Base-by-base conservation (phyloP, 2,797 vertebrate species). In the Amazonetta brasiliensis region DNA sequence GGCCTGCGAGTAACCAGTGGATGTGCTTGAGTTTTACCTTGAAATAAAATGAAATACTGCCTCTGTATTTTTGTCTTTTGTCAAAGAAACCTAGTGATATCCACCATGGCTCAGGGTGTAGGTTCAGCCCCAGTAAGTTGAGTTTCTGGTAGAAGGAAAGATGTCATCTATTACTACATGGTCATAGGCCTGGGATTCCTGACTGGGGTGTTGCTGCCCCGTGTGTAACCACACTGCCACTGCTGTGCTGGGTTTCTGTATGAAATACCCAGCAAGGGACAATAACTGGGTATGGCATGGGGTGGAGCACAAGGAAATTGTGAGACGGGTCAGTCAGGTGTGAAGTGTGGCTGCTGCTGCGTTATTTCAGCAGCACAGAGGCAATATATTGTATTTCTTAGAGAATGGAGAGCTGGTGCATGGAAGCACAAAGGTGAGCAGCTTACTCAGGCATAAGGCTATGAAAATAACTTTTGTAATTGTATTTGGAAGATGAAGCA, bases 161-260 rank as follows among this genome's bases (percentile, higher is more conserved):
- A 33, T 16, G 33, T 48, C 5, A 0, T 84, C 74, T 37, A 15
- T 80, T 81, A 56, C 9, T 89, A 74, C 75, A 71, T 60, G 71
- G 68, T 95, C 75, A 76, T 52, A 60, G 74, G 48, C 11, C 23
- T 2, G 2, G 43, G 78, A 92, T 93, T 94, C 74, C 86, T 93
- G 88, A 33, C 22, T 7, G 6, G 86, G 90, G 91, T 84, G 91
- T 89, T 94, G n/a, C 79, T 88, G 82, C 56, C 66, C 43, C 0
- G 0, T 33, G 22, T 35, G 55, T 54, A 64, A 28, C 62, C 41
- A 56, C 58, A 30, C 44, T 81, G 76, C 15, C 72, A 22, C 48
- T 2, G 5, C 62, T 2, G 0, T 16, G 26, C 2, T 1, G 62
- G 60, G 37, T 46, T 93, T 63, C 11, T 25, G 59, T 30, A 26